Percentiles rank a stretch among this genome's conserved stretches.
Evolutionary conservation across 2,797 vertebrate genomes (phyloP).

Genomic region (Enteromius afrohamiltoni): DNA sequence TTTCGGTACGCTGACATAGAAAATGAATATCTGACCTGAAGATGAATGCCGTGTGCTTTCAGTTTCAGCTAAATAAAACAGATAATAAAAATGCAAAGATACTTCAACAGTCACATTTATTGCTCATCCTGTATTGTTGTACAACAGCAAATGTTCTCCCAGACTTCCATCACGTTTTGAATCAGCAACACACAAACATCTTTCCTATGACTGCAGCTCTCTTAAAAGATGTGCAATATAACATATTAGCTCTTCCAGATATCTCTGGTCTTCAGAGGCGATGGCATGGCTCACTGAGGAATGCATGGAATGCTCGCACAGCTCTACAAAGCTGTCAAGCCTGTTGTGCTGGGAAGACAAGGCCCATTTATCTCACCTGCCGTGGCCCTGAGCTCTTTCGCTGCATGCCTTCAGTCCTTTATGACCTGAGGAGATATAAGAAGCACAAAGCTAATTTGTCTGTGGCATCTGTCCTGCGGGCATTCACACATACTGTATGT

Average conservation of each 20-base stretch:
- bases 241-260: not conserved
- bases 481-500: not conserved
- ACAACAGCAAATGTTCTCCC: not conserved
- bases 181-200: not conserved
- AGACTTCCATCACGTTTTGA: not conserved
- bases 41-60: not conserved
- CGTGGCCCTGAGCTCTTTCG: not conserved
- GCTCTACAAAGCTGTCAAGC: slow-evolving; percentile 58
- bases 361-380: slow-evolving; percentile 43
- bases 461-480: not conserved
- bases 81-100: not conserved
- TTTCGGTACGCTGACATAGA: not conserved
- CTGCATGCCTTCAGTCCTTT: not conserved
- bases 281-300: slow-evolving; percentile 26
- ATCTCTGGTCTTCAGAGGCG: not conserved
- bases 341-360: slow-evolving; percentile 59
- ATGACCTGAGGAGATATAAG: not conserved
- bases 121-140: not conserved
- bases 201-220: not conserved
- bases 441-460: not conserved
- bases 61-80: not conserved
- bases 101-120: not conserved
- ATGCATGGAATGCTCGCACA: slow-evolving; percentile 30
- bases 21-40: not conserved
- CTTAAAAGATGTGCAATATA: not conserved